Conservation (phyloP, 2,113 vertebrate genomes). For the Carassius auratus region DNA sequence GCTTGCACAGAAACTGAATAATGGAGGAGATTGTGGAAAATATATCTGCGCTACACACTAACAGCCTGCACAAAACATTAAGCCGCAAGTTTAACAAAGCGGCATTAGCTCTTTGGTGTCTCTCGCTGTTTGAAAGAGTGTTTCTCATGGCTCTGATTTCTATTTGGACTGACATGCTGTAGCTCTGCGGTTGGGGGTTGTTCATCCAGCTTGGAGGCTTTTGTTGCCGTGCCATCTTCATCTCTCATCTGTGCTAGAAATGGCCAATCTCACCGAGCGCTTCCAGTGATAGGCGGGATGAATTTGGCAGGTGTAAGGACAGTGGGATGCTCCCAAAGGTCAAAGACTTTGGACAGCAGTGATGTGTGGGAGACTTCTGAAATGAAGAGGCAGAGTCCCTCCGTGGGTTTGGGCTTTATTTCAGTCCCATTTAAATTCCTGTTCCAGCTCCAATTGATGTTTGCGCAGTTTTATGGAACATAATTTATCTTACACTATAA, state of each 20-base stretch:
- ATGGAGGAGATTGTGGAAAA: slow-evolving; percentile 30
- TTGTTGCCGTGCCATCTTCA: slow-evolving; percentile 46
- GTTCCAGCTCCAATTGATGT: background rate
- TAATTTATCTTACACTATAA: background rate
- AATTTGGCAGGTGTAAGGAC: slow-evolving; percentile 28
- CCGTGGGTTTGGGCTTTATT: background rate
- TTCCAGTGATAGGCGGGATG: slow-evolving; percentile 19
- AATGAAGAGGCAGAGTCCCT: background rate
- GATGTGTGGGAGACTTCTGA: slow-evolving; percentile 3
- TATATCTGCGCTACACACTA: slow-evolving; percentile 9
- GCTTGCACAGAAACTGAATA: slow-evolving; percentile 37
- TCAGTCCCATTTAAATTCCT: background rate
- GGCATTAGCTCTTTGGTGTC: slow-evolving; percentile 29
- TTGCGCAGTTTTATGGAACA: background rate
- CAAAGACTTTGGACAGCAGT: slow-evolving; percentile 17
- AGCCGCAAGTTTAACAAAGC: slow-evolving; percentile 33
- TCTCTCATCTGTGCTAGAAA: slow-evolving; percentile 22
- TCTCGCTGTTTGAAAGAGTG: slow-evolving; percentile 1
- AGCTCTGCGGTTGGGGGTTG: slow-evolving; percentile 40
- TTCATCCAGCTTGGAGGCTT: slow-evolving; percentile 34
- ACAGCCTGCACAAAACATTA: slow-evolving; percentile 14
- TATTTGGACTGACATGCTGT: slow-evolving; percentile 43
- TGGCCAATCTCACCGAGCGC: background rate
- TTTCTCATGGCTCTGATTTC: slow-evolving; percentile 36
- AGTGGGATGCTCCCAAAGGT: slow-evolving; percentile 15